Evolutionary conservation across 2,113 vertebrate genomes (phyloP).

Genomic region (Telmatochromis sp.): DNA sequence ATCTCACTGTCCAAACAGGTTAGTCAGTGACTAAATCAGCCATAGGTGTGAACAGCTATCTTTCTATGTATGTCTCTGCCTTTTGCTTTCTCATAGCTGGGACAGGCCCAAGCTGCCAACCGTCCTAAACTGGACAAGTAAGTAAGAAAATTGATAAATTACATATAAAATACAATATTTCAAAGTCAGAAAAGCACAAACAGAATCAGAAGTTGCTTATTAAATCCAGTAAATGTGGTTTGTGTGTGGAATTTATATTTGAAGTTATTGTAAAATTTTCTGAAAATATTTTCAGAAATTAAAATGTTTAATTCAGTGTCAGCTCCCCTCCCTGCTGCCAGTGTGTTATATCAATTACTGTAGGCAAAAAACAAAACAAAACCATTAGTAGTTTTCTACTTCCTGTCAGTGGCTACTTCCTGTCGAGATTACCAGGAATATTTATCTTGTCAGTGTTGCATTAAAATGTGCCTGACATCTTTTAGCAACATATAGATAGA

Average conservation of each 20-base stretch:
- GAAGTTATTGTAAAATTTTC: accelerated
- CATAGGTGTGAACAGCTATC: neutral
- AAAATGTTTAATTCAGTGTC: neutral
- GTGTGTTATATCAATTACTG: accelerated
- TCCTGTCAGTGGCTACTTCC: neutral
- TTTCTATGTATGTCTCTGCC: neutral
- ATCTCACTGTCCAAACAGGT: neutral
- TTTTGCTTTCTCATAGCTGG: neutral
- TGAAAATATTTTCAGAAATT: neutral
- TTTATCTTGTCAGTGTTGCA: neutral
- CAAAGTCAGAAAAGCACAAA: neutral
- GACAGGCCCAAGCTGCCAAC: neutral
- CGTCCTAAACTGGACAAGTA: neutral
- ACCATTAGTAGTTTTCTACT: neutral
- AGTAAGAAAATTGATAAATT: neutral
- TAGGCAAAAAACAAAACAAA: neutral
- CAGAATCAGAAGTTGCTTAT: neutral
- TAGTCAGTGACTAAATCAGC: neutral
- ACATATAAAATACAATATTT: neutral
- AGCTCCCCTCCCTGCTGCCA: neutral
- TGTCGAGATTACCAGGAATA: neutral
- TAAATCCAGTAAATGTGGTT: neutral
- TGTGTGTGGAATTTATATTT: neutral
- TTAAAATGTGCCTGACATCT: neutral
- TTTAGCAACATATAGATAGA: neutral